Evolutionary conservation across 2,113 vertebrate species (phyloP).

Genomic region (Catharus fuscescens): DNA sequence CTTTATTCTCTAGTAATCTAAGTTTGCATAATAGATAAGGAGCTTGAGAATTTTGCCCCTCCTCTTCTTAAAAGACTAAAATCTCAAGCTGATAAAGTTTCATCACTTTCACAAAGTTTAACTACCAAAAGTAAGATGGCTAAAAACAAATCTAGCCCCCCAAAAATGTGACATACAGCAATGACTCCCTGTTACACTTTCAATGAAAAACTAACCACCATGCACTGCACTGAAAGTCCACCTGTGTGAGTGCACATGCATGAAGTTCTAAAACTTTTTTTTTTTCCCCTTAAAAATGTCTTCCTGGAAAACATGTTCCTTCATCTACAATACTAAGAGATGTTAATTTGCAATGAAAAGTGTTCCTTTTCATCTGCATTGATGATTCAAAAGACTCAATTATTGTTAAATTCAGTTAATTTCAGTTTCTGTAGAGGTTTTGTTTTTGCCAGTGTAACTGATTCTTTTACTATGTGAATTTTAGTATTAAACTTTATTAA

Average conservation of each 20-base stretch:
- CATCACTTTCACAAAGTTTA: neutral
- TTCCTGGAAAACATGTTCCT: neutral
- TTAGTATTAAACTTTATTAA: neutral
- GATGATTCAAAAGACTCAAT: neutral
- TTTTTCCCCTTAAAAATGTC: neutral
- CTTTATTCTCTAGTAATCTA: neutral
- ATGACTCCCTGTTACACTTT: neutral
- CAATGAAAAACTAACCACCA: neutral
- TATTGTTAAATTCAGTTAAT: neutral
- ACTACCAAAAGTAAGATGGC: neutral
- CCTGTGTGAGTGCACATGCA: neutral
- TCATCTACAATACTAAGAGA: neutral
- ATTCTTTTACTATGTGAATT: neutral
- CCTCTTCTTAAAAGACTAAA: neutral
- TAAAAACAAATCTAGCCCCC: neutral
- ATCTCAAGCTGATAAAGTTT: neutral
- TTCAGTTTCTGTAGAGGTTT: neutral
- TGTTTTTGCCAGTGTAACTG: neutral
- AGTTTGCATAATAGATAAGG: neutral
- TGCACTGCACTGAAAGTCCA: neutral
- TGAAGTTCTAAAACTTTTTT: neutral
- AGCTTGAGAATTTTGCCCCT: neutral
- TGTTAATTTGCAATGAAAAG: neutral
- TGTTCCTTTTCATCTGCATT: neutral
- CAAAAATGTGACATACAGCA: neutral